Percentiles rank a stretch among this genome's conserved stretches.
These are phyloP conservation scores for Phthorimaea operculella DNA, from an alignment of 1,140 invertebrate genomes.

Conservation along the genomic window DNA sequence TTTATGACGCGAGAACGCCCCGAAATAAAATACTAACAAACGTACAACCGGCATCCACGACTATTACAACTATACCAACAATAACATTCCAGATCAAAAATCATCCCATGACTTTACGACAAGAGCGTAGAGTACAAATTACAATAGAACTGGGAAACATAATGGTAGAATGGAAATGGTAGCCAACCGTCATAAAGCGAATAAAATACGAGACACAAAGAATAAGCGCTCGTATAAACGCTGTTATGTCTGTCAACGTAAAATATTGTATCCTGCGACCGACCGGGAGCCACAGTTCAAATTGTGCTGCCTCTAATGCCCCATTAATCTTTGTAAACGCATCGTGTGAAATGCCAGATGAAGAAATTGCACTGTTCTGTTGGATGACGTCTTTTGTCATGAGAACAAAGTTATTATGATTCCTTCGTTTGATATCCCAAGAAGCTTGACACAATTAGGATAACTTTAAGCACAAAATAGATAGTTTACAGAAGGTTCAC, in stretches of 20 bases:
- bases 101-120: constrained; percentile 7
- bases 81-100: constrained; percentile 10
- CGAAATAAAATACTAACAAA: constrained; percentile 67
- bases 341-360: constrained; percentile 23
- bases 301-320: constrained; percentile 53
- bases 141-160: background rate
- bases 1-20: constrained; percentile 63
- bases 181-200: constrained; percentile 60
- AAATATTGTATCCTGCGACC: constrained; percentile 64
- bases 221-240: constrained; percentile 65
- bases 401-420: background rate
- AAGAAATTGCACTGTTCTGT: constrained; percentile 3
- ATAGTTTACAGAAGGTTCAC: too few relatives aligned
- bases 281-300: constrained; percentile 44
- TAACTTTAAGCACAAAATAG: too few relatives aligned
- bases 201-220: constrained; percentile 67
- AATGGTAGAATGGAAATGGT: constrained; percentile 23
- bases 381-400: background rate
- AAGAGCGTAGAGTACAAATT: constrained; percentile 24
- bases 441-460: too few relatives aligned
- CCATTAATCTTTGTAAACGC: constrained; percentile 54
- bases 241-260: constrained; percentile 66
- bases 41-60: constrained; percentile 62
- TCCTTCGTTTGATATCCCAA: too few relatives aligned
- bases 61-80: constrained; percentile 47